Conservation (phyloP, 2,888 invertebrate species). For the Habroteleia sp. region DNA sequence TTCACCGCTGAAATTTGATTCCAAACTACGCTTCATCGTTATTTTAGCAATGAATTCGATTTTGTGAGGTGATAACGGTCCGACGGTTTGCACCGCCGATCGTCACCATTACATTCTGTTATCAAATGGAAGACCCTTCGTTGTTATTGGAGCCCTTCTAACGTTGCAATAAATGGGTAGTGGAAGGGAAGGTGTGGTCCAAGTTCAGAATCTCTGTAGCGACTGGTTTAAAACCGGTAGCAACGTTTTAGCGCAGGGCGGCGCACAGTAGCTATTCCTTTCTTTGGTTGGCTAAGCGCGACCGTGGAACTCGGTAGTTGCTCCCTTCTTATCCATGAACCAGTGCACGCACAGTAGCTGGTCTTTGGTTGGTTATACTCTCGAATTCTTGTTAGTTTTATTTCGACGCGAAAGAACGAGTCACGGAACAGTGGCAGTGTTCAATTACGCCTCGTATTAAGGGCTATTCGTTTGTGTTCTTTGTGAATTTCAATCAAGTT, state of each 20-base stretch:
- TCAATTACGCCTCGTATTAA: constrained; percentile 31
- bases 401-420: constrained; percentile 63
- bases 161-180: constrained; percentile 65
- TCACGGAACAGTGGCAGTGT: constrained; percentile 52
- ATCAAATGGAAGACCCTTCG: constrained; percentile 62
- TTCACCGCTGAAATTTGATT: too few relatives aligned
- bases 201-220: constrained; percentile 67
- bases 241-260: constrained; percentile 78
- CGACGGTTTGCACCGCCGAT: constrained; percentile 39
- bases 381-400: constrained; percentile 65
- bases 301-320: constrained; percentile 64
- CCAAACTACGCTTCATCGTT: too few relatives aligned
- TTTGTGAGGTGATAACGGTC: too few relatives aligned
- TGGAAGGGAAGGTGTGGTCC: constrained; percentile 74
- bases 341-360: constrained; percentile 74
- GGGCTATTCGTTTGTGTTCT: constrained; percentile 1
- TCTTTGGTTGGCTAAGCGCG: constrained; percentile 78
- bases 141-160: constrained; percentile 66
- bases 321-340: constrained; percentile 72
- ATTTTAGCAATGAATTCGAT: too few relatives aligned
- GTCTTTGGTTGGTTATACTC: constrained; percentile 73
- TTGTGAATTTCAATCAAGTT: background rate
- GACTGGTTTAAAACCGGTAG: constrained; percentile 79
- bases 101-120: constrained; percentile 61
- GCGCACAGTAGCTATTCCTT: constrained; percentile 78